Evolutionary conservation across 2,797 vertebrate species (phyloP), one percentile per base, ranked within the genome.

Genomic region (Florisuga fusca): DNA sequence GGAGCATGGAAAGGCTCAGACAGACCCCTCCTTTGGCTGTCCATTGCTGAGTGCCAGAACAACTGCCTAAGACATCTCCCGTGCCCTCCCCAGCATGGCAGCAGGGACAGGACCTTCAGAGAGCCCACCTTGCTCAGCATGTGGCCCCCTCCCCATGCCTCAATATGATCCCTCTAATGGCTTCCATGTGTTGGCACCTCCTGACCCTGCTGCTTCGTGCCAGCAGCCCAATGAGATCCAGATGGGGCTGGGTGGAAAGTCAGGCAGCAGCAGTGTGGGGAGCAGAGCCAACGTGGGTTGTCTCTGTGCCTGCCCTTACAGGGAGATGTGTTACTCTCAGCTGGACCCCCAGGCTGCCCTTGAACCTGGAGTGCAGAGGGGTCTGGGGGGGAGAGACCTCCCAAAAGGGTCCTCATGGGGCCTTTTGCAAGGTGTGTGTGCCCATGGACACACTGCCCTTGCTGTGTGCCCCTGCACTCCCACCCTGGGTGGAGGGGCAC

Each of bases 141-240:
- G 81, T 76, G 71, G 75, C 78, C 91, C 88, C 59, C 74, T 73
- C 45, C 83, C 67, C 0, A 0, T 6, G 9, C 53, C 72, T 94
- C 55, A 0, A 45, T 64, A 26, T 2, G 0, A 77, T 62, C 91
- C 71, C 71, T 66, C 48, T 95, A 93, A 95, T 90, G 45, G 15
- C 26, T 95, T 94, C 95, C 96, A 93, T 91, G 59, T 95, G 95
- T 94, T 96, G 93, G 93, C 86, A 93, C 63, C 80, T 88, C 71
- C 62, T 1, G 0, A 34, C 31, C 38, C 36, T 1, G 0, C 19
- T 33, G 63, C 59, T 88, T 31, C 6, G 41, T 25, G 82, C 95
- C 94, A 96, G 69, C n/a, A 8, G 71, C 74, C 33, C 74, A 1
- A 63, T 5, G 4, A 94, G 69, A 93, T 93, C 94, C 95, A 96